Evolutionary conservation across 2,888 invertebrate species (phyloP).

Genomic region (Portevinia maculata): DNA sequence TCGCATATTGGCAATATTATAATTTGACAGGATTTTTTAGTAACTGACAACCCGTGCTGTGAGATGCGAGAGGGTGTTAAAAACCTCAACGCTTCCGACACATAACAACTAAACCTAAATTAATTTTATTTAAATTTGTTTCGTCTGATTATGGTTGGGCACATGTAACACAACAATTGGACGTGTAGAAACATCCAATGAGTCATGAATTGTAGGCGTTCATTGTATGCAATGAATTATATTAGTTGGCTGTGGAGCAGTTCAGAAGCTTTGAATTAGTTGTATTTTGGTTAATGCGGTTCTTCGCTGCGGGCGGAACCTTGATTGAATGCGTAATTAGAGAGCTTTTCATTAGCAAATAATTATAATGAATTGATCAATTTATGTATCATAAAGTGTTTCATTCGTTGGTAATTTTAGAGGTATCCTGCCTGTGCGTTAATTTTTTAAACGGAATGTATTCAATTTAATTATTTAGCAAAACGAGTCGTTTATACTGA

Average conservation of each 20-base stretch:
- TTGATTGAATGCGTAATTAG: conserved; percentile 71
- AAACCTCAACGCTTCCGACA: conserved; percentile 65
- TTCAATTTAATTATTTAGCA: conserved; percentile 25
- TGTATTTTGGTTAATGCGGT: conserved; percentile 67
- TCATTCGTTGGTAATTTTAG: conserved; percentile 35
- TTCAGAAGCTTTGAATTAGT: conserved; percentile 62
- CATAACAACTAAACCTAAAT: conserved; percentile 74
- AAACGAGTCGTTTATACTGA: neutral
- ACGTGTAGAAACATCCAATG: conserved; percentile 57
- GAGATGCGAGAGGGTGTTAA: conserved; percentile 15
- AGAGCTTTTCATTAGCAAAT: conserved; percentile 70
- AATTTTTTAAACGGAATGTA: conserved; percentile 3
- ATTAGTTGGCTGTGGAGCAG: conserved; percentile 11
- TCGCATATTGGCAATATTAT: conserved; percentile 7
- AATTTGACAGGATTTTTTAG: conserved; percentile 1
- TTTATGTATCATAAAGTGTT: neutral
- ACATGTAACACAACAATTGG: conserved; percentile 62
- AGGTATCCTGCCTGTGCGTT: neutral
- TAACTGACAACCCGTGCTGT: neutral
- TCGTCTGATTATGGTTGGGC: conserved; percentile 66
- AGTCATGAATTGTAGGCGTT: conserved; percentile 26
- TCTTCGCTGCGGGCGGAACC: conserved; percentile 53
- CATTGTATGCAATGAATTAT: conserved; percentile 63
- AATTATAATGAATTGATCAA: conserved; percentile 55
- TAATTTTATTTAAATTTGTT: conserved; percentile 75